phyloP scores from a whole-genome alignment of 2,888 invertebrate species.

The Neoscelio sp. region DNA sequence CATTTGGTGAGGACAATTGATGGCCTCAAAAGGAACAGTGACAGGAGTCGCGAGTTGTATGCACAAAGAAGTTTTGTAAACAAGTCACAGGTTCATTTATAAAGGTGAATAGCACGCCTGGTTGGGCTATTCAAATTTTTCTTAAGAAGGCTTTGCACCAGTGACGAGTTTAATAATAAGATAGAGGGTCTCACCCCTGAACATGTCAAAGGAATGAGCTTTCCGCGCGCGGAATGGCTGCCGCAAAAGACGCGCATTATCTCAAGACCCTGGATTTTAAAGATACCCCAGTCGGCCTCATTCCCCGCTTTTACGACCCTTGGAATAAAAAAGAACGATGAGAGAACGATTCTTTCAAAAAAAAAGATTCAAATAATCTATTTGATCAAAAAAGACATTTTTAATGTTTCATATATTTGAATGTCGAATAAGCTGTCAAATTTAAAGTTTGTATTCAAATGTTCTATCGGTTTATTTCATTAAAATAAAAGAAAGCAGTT shows the following conservation, averaged over 20 bases:
- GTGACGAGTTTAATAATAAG: constrained; percentile 64
- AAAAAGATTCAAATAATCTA: constrained; percentile 28
- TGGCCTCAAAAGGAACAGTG: no score
- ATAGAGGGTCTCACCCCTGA: constrained; percentile 55
- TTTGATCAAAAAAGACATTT: no score
- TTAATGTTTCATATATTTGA: no score
- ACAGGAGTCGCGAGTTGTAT: not conserved
- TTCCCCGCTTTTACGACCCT: constrained; percentile 18
- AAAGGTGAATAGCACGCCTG: constrained; percentile 44
- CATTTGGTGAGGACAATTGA: no score
- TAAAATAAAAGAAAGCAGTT: no score
- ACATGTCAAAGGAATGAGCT: constrained; percentile 32
- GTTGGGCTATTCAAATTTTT: constrained; percentile 48
- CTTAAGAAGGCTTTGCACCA: constrained; percentile 28
- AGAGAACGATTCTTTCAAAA: constrained; percentile 33
- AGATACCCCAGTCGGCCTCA: constrained; percentile 21
- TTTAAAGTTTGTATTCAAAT: no score
- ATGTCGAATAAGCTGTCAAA: no score
- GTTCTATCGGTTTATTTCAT: no score
- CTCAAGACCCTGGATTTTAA: constrained; percentile 62
- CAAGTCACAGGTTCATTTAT: constrained; percentile 25
- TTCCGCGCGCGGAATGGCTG: constrained; percentile 35
- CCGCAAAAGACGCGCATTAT: constrained; percentile 62
- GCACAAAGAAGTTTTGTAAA: not conserved
- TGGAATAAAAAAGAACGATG: constrained; percentile 33